Evolutionary conservation across 2,888 invertebrate species (phyloP), one percentile per base, ranked within the genome.

Genomic region (Dryobotodes eremita): DNA sequence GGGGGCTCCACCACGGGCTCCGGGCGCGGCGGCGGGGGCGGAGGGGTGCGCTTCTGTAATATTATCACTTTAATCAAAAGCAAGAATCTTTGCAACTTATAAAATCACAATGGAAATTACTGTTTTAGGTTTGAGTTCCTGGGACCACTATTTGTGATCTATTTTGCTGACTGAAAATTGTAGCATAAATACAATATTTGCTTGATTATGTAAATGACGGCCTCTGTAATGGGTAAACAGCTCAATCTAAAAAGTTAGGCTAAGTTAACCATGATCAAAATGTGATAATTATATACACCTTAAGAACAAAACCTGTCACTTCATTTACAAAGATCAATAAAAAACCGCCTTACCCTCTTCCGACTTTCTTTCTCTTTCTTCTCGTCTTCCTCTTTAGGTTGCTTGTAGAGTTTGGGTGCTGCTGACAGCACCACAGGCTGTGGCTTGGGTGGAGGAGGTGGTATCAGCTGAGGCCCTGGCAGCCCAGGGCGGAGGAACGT

Each of bases 351-450:
- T 87, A 96, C 96, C 89, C 94, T 89, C 85, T 95, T 95, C 77
- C 92, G 93, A 77, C 91, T 93, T 62, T 95, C 95, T 86, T 93
- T 95, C 6, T 95, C 95, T 55, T 94, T 95, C 74, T 93, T 95
- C 46, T 93, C 93, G 0, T 95, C 95, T 42, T 95, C 95, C 77
- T 92, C 97, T 94, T 89, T 97, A 83, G 94, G 93, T 86, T 97
- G 97, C 85, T 97, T 97, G 90, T 98, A 98, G 0, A 98, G 93
- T 84, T 98, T 97, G 0, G 98, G 98, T 23, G 98, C 98, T 26
- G 98, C 98, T 23, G 98, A 97, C 0, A 98, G 95, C 0, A 98
- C 97, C 2, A 97, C 97, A 0, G 98, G 98, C 87, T 97, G 97
- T 0, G 96, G 95, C 77, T 97, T 96, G 4, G 96, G 96, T 0